Evolutionary conservation across 2,113 vertebrate species (phyloP), one percentile per base, ranked within the genome.

Genomic region (Vulpes vulpes): DNA sequence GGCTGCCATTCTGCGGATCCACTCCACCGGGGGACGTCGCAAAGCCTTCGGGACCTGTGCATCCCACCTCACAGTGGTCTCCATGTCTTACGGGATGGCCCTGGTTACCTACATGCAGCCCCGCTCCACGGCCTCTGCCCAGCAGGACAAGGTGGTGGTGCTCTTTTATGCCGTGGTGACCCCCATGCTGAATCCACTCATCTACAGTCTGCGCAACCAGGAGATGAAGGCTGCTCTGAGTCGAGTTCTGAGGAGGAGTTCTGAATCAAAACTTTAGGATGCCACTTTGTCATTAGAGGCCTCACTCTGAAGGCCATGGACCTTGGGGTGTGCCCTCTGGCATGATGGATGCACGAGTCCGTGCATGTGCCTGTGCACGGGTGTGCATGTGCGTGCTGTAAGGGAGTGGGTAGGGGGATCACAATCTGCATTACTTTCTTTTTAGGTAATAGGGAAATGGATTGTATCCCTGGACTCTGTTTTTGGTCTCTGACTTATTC

Each of bases 21-120:
- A 12, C 11, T 97, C 97, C 10, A 55, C 94, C 0, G 6, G 1
- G 12, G 97, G 97, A 32, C 87, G 89, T 49, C 51, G 11, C 73
- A 99, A 98, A 93, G 98, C 98, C 93, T 97, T 98, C 22, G 97
- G 80, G 67, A 98, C 98, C 92, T 98, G 98, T 6, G 0, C 95
- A 49, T 98, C 97, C 0, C 98, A 99, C 89, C 93, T 98, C 93
- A 25, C 95, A n/a, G 51, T 99, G 97, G 98, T 98, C 73, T 89
- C 97, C 1, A 89, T 98, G n/a, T 98, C 98, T 78, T 98, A 98
- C 0, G 97, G 98, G 17, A 98, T 98, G 79, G 97, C 98, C 79
- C 95, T 97, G 14, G 97, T 98, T 78, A 96, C 97, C 3, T 91
- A 98, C 51, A 32, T 98, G 62, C 91, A 96, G 17, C 98, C 98